phyloP scores from a whole-genome alignment of 2,888 invertebrate genomes.

The Amiota communis region DNA sequence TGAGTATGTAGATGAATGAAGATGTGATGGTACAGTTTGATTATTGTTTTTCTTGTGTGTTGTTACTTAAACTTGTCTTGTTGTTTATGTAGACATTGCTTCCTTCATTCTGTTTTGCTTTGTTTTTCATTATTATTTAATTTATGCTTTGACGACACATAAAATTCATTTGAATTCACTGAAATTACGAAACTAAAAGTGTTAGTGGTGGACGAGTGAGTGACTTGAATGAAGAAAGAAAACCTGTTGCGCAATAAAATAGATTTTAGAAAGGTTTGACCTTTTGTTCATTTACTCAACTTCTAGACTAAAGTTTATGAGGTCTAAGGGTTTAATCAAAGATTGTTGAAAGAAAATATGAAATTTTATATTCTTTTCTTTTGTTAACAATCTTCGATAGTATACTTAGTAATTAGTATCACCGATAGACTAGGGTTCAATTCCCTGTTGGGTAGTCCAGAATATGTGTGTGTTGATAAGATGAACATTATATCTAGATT shows the following conservation, averaged over 20 bases:
- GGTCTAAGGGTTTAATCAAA: no score
- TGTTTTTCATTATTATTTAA: neutral
- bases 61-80: neutral
- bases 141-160: conserved; percentile 1
- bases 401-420: neutral
- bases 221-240: neutral
- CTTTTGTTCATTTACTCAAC: neutral
- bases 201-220: neutral
- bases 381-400: neutral
- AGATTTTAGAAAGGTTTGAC: neutral
- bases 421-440: neutral
- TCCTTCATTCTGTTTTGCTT: neutral
- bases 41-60: no score
- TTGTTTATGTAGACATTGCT: neutral
- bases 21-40: neutral
- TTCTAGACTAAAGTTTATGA: no score
- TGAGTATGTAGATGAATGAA: neutral
- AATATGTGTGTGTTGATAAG: no score
- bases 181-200: neutral
- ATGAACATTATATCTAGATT: no score
- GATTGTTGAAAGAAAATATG: no score
- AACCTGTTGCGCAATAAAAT: conserved; percentile 5
- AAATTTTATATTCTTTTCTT: no score
- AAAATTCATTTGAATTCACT: neutral
- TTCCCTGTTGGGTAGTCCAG: no score